Evolutionary conservation across 2,797 vertebrate genomes (phyloP).

Genomic region (Pagetopsis macropterus): DNA sequence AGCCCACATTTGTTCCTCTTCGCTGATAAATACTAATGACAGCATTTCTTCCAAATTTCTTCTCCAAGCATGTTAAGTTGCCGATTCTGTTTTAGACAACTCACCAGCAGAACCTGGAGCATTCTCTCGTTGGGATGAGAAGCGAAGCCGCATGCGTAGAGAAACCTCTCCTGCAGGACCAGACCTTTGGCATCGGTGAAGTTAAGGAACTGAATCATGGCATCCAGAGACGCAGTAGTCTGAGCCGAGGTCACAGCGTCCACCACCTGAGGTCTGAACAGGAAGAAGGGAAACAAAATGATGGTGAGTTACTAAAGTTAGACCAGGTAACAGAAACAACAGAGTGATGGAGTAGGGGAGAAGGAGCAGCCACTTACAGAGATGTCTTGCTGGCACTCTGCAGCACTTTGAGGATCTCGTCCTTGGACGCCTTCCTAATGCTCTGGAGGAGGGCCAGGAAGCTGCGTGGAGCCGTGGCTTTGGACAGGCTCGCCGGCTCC

Average conservation of each 20-base stretch:
- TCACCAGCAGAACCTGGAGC: slow-evolving; percentile 90
- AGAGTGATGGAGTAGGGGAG: slow-evolving; percentile 5
- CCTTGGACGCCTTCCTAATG: slow-evolving; percentile 89
- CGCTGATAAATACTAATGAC: neutral
- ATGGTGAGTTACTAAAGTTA: neutral
- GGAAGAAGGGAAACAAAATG: slow-evolving; percentile 10
- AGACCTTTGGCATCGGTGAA: slow-evolving; percentile 88
- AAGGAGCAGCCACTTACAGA: slow-evolving; percentile 84
- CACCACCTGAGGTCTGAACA: slow-evolving; percentile 91
- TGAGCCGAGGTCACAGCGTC: slow-evolving; percentile 94
- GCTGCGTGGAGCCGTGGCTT: slow-evolving; percentile 85
- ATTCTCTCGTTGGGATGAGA: slow-evolving; percentile 92
- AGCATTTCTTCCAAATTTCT: neutral
- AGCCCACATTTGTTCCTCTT: neutral
- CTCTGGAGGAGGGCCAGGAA: slow-evolving; percentile 92
- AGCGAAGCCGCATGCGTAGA: slow-evolving; percentile 95
- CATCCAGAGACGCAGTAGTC: slow-evolving; percentile 90
- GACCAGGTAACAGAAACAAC: slow-evolving; percentile 4
- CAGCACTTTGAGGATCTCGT: slow-evolving; percentile 90
- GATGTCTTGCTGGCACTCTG: slow-evolving; percentile 87
- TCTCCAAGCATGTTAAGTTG: neutral
- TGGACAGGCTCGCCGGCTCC: slow-evolving; percentile 89
- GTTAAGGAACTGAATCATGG: slow-evolving; percentile 92
- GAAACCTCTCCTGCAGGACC: slow-evolving; percentile 93
- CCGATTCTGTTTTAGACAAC: slow-evolving; percentile 37